Base-by-base conservation (phyloP, 2,888 invertebrate genomes). In the Zhuqinia jingwanae region DNA sequence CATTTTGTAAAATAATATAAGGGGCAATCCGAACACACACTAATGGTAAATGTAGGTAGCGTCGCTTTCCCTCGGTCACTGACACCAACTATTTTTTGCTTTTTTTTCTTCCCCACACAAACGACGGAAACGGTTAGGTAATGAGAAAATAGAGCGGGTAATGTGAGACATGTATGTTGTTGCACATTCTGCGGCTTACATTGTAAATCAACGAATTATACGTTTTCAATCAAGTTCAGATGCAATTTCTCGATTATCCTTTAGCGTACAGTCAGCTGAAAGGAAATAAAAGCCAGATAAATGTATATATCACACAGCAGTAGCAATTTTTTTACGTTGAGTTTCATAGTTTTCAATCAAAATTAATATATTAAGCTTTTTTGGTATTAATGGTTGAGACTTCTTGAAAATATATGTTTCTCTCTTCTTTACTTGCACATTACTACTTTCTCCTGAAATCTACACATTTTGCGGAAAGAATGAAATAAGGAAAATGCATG, bases 271-370 rank as follows among this genome's bases (percentile, higher is more conserved):
- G 10, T 47, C 47, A 13, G 10, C 36, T 65, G 47, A 25, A 70
- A 70, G 47, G 25, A 47, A 70, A 36, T 45, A 45, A 22, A 65
- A 45, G 45, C 15, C 3, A 36, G 36, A 6, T 36, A 36, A 65
- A 8, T n/a, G n/a, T n/a, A 30, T 27, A 45, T 22, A 45, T 45
- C 15, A 45, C 22, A 17, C 25, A 25, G 45, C 8, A 70, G 6
- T 50, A 45, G 70, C 68, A 68, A 42, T 68, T 68, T 70, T 77
- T 70, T 77, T 45, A 56, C 60, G 42, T 22, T 77, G 25, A 25
- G 25, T 77, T 77, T 45, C 42, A 25, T 42, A 58, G 45, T 77
- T 77, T 58, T 77, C 58, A 77, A 77, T 77, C 58, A 60, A 77
- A 75, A 75, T 75, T 30, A n/a, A 50, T 27, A 50, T 11, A 47